Evolutionary conservation across 2,888 invertebrate genomes (phyloP), one percentile per base, ranked within the genome.

Genomic region (Ametastegia equiseti): DNA sequence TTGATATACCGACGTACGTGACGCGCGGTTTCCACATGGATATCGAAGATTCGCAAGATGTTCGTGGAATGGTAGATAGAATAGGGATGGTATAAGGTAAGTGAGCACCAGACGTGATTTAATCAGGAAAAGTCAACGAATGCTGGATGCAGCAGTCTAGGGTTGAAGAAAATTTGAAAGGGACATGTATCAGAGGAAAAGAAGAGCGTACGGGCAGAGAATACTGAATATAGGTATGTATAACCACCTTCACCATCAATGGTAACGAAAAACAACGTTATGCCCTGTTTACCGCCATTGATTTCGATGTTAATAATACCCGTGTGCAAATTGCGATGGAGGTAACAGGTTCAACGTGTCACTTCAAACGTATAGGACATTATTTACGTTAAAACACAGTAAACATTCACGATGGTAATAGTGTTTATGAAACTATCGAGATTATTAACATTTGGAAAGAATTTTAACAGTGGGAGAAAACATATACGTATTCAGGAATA

Each of bases 71-170:
- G 50, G 73, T 54, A 36, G 73, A 54, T 45, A 30, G 30, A 75
- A 54, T 33, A 19, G 36, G 54, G 36, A 36, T 50, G 75, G 75
- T 54, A 36, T 36, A 45, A 54, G 33, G 50, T 54, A 45, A 75
- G 75, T 54, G 50, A 23, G 50, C 30, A 50, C 15, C 47, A 39
- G 78, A 78, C 78, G 78, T 78, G 63, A 60, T 78, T 78, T 63
- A 78, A 78, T 78, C 78, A 78, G 60, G 23, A 78, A 27, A 42
- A 78, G 78, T 78, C 78, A 78, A 45, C 27, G 78, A 45, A 19
- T 50, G 60, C n/a, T 57, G 63, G 0, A 60, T 78, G 30, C 63
- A 42, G 15, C 60, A 13, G 30, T 33, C 33, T 19, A n/a, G 45
- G 57, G 60, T 15, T 6, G 15, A 13, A 36, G 42, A 71, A 71